phyloP scores from a whole-genome alignment of 1,140 invertebrate genomes.

The Drosophila sucinea region DNA sequence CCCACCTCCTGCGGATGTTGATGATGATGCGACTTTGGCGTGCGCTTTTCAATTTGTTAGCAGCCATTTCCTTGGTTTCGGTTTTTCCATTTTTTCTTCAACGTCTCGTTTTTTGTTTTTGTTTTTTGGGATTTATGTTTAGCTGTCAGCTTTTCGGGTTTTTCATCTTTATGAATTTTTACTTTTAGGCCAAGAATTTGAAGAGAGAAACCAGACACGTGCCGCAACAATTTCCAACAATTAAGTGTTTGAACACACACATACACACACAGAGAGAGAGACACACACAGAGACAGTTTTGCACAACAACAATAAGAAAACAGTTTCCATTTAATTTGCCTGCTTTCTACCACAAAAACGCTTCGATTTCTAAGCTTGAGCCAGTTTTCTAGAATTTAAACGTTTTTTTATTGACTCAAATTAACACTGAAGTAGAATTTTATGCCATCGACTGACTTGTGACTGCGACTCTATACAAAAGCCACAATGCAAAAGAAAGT shows the following conservation, averaged over 20 bases:
- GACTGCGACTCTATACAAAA: conserved; percentile 17
- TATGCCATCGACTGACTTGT: conserved; percentile 53
- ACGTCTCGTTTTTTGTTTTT: conserved; percentile 29
- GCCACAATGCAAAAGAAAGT: conserved; percentile 49
- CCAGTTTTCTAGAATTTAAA: conserved; percentile 76
- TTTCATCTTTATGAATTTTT: conserved; percentile 62
- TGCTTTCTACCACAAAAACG: conserved; percentile 63
- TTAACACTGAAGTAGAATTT: conserved; percentile 76
- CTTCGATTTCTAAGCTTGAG: conserved; percentile 46
- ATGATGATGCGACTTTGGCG: conserved; percentile 79
- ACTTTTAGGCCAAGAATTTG: conserved; percentile 69
- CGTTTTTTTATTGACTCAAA: conserved; percentile 74
- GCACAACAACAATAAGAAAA: conserved; percentile 16
- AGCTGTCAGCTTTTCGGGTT: conserved; percentile 67
- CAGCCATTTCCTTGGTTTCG: conserved; percentile 55
- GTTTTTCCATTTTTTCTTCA: conserved; percentile 32
- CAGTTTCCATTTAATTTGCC: conserved; percentile 70
- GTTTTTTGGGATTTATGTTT: conserved; percentile 65
- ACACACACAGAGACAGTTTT: conserved; percentile 12
- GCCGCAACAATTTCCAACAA: conserved; percentile 47
- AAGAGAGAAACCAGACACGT: conserved; percentile 61
- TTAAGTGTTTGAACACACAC: conserved; percentile 40
- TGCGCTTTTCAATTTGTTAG: conserved; percentile 77
- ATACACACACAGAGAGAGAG: conserved; percentile 13
- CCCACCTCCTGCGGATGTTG: conserved; percentile 32